Evolutionary conservation across 2,888 invertebrate species (phyloP).

Genomic region (Periphyllus acericola): DNA sequence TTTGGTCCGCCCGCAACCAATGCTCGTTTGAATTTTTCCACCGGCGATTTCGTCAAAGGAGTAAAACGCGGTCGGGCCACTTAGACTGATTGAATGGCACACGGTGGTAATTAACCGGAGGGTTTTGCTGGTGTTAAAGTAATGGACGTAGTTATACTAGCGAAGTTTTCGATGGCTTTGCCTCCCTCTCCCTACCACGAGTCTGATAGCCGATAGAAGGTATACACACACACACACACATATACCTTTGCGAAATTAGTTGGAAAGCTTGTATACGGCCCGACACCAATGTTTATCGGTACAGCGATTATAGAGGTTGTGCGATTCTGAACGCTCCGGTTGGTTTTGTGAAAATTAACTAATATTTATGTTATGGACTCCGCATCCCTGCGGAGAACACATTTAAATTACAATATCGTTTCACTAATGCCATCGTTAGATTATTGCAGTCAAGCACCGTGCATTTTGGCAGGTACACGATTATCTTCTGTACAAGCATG

Average conservation of each 20-base stretch:
- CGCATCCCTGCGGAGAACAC: background rate
- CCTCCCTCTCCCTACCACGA: background rate
- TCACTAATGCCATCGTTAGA: background rate
- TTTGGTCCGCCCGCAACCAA: too few relatives aligned
- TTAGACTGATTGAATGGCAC: slow-evolving; percentile 47
- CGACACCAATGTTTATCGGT: slow-evolving; percentile 26
- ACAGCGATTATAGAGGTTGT: slow-evolving; percentile 35
- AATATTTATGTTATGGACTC: slow-evolving; percentile 1
- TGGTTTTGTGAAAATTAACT: slow-evolving; percentile 35
- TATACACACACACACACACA: background rate
- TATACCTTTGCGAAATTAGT: slow-evolving; percentile 10
- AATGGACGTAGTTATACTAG: slow-evolving; percentile 17
- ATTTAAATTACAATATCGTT: slow-evolving; percentile 16
- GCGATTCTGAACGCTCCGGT: slow-evolving; percentile 27
- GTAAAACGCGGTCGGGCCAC: slow-evolving; percentile 28
- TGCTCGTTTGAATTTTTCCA: background rate
- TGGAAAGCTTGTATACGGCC: background rate
- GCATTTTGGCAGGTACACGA: background rate
- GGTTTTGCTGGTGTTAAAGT: slow-evolving; percentile 41
- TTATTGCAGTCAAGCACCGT: background rate
- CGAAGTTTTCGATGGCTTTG: slow-evolving; percentile 25
- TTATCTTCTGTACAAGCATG: too few relatives aligned
- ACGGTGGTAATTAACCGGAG: slow-evolving; percentile 23
- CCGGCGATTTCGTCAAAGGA: background rate
- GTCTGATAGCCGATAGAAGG: background rate